Conservation (phyloP, 1,140 invertebrate species). For the Trichonephila clavipes region DNA sequence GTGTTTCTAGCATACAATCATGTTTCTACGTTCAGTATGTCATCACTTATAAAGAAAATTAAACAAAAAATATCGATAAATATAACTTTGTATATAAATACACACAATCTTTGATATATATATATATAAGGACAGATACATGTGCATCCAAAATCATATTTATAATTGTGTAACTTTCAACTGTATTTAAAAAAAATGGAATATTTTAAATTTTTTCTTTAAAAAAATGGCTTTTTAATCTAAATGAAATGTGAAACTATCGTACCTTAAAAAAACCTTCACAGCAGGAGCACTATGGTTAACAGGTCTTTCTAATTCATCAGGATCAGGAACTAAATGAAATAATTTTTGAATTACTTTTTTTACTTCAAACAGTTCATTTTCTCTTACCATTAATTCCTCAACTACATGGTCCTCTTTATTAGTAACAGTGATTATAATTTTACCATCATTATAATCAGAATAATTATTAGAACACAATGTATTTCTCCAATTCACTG, state of each 20-base stretch:
- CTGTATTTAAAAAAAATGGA: neutral
- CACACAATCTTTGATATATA: no score
- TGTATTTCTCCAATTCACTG: neutral
- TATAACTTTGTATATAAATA: no score
- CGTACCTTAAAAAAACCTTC: neutral
- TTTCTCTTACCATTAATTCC: neutral
- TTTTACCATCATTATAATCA: neutral
- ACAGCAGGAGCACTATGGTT: neutral
- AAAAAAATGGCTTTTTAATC: neutral
- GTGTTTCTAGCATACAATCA: no score
- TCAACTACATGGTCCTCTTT: neutral
- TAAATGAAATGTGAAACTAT: neutral
- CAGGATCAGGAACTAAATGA: neutral
- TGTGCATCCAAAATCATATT: neutral
- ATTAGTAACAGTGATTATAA: neutral
- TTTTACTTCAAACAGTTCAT: neutral
- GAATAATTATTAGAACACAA: neutral
- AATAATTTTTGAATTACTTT: neutral
- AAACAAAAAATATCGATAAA: no score
- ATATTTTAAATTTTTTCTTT: neutral
- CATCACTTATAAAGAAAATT: no score
- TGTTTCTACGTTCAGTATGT: no score
- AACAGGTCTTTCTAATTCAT: neutral
- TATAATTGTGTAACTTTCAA: neutral
- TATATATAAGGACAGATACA: no score